Base-by-base conservation (phyloP, 2,113 vertebrate species). In the Oncorhynchus clarkii region DNA sequence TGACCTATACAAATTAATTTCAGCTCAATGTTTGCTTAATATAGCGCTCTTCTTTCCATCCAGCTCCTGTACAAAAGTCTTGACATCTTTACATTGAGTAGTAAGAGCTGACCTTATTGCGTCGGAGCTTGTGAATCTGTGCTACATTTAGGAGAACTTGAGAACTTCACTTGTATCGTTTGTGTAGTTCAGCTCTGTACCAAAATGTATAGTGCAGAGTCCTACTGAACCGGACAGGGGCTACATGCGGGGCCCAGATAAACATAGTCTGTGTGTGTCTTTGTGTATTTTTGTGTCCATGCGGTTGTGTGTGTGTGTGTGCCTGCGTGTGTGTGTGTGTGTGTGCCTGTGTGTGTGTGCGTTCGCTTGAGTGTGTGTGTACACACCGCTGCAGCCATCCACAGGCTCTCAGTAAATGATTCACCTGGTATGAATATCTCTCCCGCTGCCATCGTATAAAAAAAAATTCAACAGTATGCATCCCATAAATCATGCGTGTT, bases 381-480 rank as follows among this genome's bases (percentile, higher is more conserved):
- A 57, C 11, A 24, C 29, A n/a, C n/a, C 45, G 65, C 57, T 62
- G 65, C 34, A n/a, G 73, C 51, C n/a, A 26, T 72, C 73, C 72
- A 18, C n/a, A 2, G 70, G 29, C 49, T 18, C 57, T 65, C 73
- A 8, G 48, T 77, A 67, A 78, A 77, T 72, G 62, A 75, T 80
- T 76, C 3, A 76, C 70, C 66, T 39, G 22, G n/a, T 77, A 70
- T 68, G 62, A 59, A 39, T 67, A 72, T 74, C 66, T 48, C 16
- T 48, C 70, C 34, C 57, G 54, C 49, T 72, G 70, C 69, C 45
- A 76, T 26, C 70, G 67, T 48, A 71, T 77, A 78, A 74, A 70
- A 66, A 74, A 39, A 29, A 34, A 49, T 16, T 31, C 49, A 57
- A 65, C 57, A 22, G 45, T 70, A 66, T 18, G 39, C 57, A 26